Percentiles rank a stretch among this genome's conserved stretches.
These are phyloP conservation scores for Noctua janthina DNA, from an alignment of 2,888 invertebrate genomes.

Conservation along the genomic window DNA sequence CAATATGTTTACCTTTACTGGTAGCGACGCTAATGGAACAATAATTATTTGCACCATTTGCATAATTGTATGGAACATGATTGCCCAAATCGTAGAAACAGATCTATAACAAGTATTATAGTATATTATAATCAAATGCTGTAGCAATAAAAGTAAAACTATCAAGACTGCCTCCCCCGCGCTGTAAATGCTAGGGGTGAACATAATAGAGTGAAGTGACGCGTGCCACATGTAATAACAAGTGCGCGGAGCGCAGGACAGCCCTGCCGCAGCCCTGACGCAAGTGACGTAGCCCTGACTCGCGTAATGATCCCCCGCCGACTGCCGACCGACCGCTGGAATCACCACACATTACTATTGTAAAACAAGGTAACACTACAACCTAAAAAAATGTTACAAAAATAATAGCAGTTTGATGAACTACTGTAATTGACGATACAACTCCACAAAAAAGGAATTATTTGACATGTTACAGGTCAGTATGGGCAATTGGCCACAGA, in stretches of 20 bases:
- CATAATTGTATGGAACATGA: neutral
- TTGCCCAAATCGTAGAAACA: neutral
- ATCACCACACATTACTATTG: neutral
- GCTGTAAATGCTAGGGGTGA: conserved; percentile 62
- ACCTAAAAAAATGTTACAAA: neutral
- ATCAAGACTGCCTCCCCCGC: conserved; percentile 52
- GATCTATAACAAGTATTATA: neutral
- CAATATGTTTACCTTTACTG: neutral
- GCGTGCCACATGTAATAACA: conserved; percentile 80
- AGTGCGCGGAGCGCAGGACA: conserved; percentile 64
- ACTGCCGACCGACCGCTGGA: conserved; percentile 2
- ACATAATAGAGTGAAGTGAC: conserved; percentile 76
- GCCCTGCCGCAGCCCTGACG: conserved; percentile 38
- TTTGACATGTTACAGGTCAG: neutral
- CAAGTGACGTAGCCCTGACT: neutral
- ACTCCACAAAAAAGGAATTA: neutral
- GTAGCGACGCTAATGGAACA: neutral
- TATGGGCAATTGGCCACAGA: neutral
- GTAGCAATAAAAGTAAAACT: conserved; percentile 59
- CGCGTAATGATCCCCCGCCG: conserved; percentile 69
- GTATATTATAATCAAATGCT: neutral
- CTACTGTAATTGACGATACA: neutral
- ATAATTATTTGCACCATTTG: neutral
- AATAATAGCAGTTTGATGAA: neutral
- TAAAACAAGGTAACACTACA: neutral